phyloP scores from a whole-genome alignment of 2,113 vertebrate genomes.

The Pteruthius melanotis region DNA sequence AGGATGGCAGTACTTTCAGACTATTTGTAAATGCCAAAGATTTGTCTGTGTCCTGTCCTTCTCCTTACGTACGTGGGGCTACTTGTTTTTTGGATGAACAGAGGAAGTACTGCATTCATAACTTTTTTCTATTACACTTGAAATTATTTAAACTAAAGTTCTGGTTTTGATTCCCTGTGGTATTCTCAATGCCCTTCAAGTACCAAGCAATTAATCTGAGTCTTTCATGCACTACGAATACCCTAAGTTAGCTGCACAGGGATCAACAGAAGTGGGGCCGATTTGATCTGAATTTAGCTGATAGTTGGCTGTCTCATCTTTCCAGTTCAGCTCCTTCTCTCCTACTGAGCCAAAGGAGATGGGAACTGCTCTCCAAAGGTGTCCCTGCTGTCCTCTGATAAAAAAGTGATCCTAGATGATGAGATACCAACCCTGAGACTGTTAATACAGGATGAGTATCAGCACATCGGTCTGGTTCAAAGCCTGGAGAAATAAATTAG shows the following conservation, averaged over 20 bases:
- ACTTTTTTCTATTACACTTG: background rate
- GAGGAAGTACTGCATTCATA: background rate
- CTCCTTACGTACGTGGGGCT: background rate
- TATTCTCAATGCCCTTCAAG: background rate
- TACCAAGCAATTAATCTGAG: background rate
- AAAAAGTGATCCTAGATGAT: background rate
- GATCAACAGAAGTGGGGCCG: background rate
- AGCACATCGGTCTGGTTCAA: background rate
- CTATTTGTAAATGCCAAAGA: background rate
- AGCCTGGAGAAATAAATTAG: slow-evolving; percentile 13
- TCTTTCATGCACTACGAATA: background rate
- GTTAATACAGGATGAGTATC: background rate
- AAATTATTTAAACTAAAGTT: background rate
- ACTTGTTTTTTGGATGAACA: background rate
- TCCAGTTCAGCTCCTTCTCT: background rate
- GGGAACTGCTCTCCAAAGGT: background rate
- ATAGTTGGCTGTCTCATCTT: background rate
- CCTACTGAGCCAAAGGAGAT: background rate
- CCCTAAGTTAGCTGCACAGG: background rate
- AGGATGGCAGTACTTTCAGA: background rate
- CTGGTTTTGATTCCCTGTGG: background rate
- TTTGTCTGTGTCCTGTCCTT: background rate
- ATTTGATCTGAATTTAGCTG: background rate
- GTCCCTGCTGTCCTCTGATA: background rate
- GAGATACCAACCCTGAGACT: background rate